Conservation (phyloP, 2,888 invertebrate species). For the Poecilobothrus nobilitatus region DNA sequence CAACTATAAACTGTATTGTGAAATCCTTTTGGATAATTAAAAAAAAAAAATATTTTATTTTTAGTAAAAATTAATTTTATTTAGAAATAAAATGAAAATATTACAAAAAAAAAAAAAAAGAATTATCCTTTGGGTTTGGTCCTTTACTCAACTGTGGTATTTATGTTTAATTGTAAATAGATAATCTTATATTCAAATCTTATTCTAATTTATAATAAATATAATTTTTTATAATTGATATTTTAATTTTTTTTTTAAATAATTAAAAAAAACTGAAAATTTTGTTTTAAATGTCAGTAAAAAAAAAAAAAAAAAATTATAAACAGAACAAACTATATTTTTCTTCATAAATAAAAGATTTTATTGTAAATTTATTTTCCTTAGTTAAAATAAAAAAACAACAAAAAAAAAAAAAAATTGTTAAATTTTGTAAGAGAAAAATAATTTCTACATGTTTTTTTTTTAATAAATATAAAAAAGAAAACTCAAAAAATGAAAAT, state of each 20-base stretch:
- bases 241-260: neutral
- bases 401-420: too few relatives aligned
- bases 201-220: slow-evolving; percentile 11
- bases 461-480: too few relatives aligned
- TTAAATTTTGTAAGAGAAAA: too few relatives aligned
- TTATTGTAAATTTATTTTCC: too few relatives aligned
- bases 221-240: neutral
- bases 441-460: too few relatives aligned
- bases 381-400: too few relatives aligned
- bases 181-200: slow-evolving; percentile 16
- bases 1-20: neutral
- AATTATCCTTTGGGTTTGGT: slow-evolving; percentile 14
- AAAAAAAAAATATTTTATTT: slow-evolving; percentile 3
- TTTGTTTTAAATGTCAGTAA: neutral
- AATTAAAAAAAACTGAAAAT: neutral
- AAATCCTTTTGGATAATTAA: slow-evolving; percentile 8
- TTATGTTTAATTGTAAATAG: slow-evolving; percentile 18
- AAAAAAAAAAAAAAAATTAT: too few relatives aligned
- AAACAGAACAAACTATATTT: neutral
- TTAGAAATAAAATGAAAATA: neutral
- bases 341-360: too few relatives aligned
- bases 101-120: neutral
- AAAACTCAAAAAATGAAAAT: too few relatives aligned
- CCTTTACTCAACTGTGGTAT: slow-evolving; percentile 20
- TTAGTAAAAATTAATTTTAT: slow-evolving; percentile 1